Conservation (phyloP, 2,888 invertebrate genomes). For the Drosophila melanosoma region DNA sequence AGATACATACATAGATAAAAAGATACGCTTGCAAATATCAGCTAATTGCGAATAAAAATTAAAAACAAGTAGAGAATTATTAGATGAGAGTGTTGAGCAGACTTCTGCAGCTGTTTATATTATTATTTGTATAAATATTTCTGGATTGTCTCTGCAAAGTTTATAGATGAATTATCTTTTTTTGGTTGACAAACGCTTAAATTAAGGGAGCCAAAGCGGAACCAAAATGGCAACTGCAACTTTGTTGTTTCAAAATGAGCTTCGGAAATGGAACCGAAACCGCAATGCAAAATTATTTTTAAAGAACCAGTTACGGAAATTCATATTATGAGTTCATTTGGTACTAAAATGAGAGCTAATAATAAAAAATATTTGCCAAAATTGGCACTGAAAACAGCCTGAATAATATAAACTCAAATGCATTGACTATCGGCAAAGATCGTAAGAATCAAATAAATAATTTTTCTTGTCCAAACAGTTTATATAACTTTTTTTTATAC, state of each 20-base stretch:
- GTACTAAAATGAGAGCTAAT: not conserved
- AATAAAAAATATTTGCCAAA: not conserved
- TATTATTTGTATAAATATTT: not conserved
- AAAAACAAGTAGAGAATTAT: not conserved
- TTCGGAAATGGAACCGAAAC: not conserved
- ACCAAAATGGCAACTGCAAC: not conserved
- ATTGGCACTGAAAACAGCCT: not conserved
- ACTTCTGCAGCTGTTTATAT: not conserved
- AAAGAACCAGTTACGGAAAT: not conserved
- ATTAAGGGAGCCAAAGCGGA: not conserved
- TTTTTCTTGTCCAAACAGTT: too few species aligned
- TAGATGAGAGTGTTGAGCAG: not conserved
- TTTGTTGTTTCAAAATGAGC: not conserved
- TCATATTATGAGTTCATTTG: not conserved
- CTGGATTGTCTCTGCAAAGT: not conserved
- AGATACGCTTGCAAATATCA: conserved; percentile 32
- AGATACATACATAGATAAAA: conserved; percentile 46
- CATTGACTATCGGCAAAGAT: not conserved
- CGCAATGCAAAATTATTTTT: too few species aligned
- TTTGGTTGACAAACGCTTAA: not conserved
- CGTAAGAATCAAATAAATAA: too few species aligned
- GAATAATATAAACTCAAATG: rapidly evolving
- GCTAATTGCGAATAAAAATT: not conserved
- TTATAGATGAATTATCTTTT: not conserved
- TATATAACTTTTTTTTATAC: too few species aligned